Evolutionary conservation across 2,888 invertebrate genomes (phyloP).

Genomic region (Lissonota sp.): DNA sequence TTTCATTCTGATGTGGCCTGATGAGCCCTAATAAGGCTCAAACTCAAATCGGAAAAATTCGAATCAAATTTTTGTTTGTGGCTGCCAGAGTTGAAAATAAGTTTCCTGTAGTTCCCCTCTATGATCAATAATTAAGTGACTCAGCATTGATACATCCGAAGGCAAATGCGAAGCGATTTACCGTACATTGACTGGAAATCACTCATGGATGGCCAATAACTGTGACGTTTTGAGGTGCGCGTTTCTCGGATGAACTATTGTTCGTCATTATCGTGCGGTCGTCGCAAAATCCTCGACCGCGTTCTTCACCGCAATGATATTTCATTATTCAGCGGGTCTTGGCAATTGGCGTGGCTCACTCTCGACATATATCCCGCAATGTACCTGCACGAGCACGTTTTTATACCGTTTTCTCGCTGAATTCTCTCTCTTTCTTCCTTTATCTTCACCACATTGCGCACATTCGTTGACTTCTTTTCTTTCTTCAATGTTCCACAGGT

Average conservation of each 20-base stretch:
- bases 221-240: constrained; percentile 6
- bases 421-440: neutral
- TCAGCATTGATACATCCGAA: too few relatives aligned
- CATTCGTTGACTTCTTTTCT: constrained; percentile 1
- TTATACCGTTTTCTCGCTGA: constrained; percentile 13
- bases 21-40: too few relatives aligned
- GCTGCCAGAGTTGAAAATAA: too few relatives aligned
- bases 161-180: neutral
- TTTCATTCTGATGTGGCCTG: too few relatives aligned
- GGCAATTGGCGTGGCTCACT: constrained; percentile 35
- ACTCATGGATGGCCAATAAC: constrained; percentile 8
- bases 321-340: constrained; percentile 58
- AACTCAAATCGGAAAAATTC: too few relatives aligned
- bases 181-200: neutral
- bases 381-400: neutral
- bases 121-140: too few relatives aligned
- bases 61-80: too few relatives aligned
- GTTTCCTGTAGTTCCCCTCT: too few relatives aligned
- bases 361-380: neutral
- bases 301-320: constrained; percentile 59
- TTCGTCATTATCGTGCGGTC: constrained; percentile 34
- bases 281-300: constrained; percentile 33
- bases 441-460: neutral
- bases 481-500: neutral
- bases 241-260: constrained; percentile 11